phyloP scores from a whole-genome alignment of 37 sponge, comb jelly and placozoan species.

The Halisarca cf. caerulea region DNA sequence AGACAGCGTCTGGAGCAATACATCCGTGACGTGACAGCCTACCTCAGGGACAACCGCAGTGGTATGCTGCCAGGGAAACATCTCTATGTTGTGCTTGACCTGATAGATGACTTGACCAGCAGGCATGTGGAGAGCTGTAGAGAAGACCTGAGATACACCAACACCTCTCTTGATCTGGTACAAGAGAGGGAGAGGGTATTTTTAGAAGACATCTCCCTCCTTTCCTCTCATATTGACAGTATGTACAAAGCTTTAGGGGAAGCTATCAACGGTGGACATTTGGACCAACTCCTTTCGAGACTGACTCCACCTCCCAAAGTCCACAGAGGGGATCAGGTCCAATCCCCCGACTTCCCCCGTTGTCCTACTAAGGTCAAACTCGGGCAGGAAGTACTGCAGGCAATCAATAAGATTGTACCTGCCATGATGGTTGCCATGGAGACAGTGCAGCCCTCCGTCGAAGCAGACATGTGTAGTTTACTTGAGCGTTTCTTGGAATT shows the following conservation, averaged over 20 bases:
- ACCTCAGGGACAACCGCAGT: background rate
- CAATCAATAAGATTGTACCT: background rate
- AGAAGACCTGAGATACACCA: background rate
- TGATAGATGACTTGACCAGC: background rate
- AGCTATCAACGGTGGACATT: background rate
- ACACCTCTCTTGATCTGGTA: background rate
- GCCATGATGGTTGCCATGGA: slow-evolving; percentile 17
- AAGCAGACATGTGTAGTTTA: background rate
- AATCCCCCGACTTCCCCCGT: no score
- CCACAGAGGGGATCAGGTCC: no score
- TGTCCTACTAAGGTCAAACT: background rate
- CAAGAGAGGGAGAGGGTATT: background rate
- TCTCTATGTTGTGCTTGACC: background rate
- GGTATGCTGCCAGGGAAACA: background rate
- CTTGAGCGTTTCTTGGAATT: background rate
- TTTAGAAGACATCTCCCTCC: background rate
- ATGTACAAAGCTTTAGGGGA: background rate
- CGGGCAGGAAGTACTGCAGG: background rate
- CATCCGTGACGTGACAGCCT: slow-evolving; percentile 18
- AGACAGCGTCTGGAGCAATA: slow-evolving; percentile 25
- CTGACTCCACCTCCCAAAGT: background rate
- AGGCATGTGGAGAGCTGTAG: background rate
- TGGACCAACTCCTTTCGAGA: background rate
- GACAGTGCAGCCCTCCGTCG: slow-evolving; percentile 4
- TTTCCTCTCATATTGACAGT: background rate